phyloP scores from a whole-genome alignment of 2,888 invertebrate genomes.

The Ormyrus thymus region DNA sequence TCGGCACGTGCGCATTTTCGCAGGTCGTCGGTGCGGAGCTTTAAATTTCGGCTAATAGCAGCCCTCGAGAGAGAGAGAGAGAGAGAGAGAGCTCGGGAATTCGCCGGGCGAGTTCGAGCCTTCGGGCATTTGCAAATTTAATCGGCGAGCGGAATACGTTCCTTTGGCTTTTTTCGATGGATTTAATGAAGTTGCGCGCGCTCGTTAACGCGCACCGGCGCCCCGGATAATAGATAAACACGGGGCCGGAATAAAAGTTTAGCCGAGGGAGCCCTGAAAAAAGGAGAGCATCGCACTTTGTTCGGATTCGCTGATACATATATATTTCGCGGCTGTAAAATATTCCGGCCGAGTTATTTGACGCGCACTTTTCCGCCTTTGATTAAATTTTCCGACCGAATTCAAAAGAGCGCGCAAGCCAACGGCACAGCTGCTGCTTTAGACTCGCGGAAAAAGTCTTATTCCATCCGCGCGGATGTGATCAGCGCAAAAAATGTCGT shows the following conservation, averaged over 20 bases:
- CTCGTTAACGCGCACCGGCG: conserved; percentile 31
- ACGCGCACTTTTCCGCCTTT: neutral
- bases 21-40: conserved; percentile 2
- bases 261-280: neutral
- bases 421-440: too few relatives aligned
- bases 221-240: conserved; percentile 47
- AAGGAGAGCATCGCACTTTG: conserved; percentile 12
- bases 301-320: conserved; percentile 27
- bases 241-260: conserved; percentile 38
- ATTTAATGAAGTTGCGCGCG: conserved; percentile 45
- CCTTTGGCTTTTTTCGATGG: conserved; percentile 22
- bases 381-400: too few relatives aligned
- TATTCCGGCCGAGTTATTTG: neutral
- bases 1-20: neutral
- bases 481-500: too few relatives aligned
- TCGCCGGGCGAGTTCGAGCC: conserved; percentile 21
- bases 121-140: conserved; percentile 46
- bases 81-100: conserved; percentile 19
- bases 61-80: neutral
- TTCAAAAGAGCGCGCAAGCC: too few relatives aligned
- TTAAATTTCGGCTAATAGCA: neutral
- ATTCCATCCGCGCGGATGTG: too few relatives aligned
- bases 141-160: conserved; percentile 11
- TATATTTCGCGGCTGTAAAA: too few relatives aligned
- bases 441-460: too few relatives aligned